Conservation (phyloP, 2,113 vertebrate species). For the Crotalus helleri region DNA sequence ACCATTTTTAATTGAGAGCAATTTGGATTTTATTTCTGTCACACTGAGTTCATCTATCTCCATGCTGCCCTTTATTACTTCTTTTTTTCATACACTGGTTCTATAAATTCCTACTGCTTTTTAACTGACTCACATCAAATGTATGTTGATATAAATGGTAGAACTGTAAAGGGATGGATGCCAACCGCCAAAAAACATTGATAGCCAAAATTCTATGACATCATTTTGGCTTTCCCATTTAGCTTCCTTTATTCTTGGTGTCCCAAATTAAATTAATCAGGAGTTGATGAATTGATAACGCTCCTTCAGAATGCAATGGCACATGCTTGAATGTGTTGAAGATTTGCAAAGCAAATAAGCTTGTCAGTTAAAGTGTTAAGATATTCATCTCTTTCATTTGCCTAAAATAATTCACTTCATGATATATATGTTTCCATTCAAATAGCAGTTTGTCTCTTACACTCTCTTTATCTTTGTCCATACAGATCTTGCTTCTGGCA, state of each 20-base stretch:
- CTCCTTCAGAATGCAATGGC: slow-evolving; percentile 10
- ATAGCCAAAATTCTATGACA: neutral
- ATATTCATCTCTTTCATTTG: slow-evolving; percentile 26
- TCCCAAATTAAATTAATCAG: neutral
- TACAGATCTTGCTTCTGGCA: neutral
- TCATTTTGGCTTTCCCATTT: neutral
- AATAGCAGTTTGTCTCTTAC: neutral
- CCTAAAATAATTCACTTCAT: slow-evolving; percentile 18
- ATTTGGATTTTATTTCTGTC: neutral
- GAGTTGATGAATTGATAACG: slow-evolving; percentile 5
- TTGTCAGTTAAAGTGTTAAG: slow-evolving; percentile 27
- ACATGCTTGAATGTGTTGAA: neutral
- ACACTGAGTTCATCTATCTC: neutral
- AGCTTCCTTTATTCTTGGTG: neutral
- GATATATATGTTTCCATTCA: slow-evolving; percentile 10
- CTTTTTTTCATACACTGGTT: neutral
- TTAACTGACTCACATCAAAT: neutral
- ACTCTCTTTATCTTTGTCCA: neutral
- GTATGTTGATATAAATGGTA: neutral
- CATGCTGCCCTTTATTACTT: neutral
- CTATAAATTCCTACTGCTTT: neutral
- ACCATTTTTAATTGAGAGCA: neutral
- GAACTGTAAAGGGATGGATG: neutral
- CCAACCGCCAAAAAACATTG: neutral
- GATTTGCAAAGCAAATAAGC: slow-evolving; percentile 35